Conservation (phyloP, 2,113 vertebrate genomes). For the Antechinus flavipes region DNA sequence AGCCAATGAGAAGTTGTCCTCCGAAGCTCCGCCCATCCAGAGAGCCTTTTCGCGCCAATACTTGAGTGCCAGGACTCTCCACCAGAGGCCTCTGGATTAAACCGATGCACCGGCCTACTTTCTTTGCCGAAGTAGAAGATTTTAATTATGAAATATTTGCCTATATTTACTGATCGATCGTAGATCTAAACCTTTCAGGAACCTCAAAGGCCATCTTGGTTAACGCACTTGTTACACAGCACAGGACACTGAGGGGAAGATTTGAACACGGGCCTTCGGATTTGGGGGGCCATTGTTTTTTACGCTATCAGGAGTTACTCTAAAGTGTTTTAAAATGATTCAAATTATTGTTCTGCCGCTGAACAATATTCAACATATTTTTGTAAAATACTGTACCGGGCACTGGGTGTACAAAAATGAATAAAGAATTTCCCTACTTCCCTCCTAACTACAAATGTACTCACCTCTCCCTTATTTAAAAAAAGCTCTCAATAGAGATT, state of each 20-base stretch:
- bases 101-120: rapidly evolving
- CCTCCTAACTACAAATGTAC: too few species aligned
- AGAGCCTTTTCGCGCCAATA: constrained; percentile 82
- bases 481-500: too few species aligned
- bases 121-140: not conserved
- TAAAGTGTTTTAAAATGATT: not conserved
- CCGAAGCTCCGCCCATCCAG: constrained; percentile 79
- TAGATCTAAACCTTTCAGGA: not conserved
- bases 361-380: not conserved
- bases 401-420: not conserved
- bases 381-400: not conserved
- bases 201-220: too few species aligned
- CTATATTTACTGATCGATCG: not conserved
- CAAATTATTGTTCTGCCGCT: not conserved
- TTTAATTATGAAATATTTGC: not conserved
- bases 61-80: not conserved
- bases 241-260: not conserved
- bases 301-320: not conserved
- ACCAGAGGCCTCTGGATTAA: not conserved
- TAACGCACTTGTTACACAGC: not conserved
- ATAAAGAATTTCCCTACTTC: not conserved
- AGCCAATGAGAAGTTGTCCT: constrained; percentile 76
- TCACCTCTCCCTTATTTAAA: too few species aligned
- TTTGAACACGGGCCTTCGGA: not conserved
- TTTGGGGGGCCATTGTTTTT: not conserved